A percentile compares a stretch with the other conserved stretches of the same genome.
Conservation (phyloP, 2,113 vertebrate species). For the Sapayoa aenigma region DNA sequence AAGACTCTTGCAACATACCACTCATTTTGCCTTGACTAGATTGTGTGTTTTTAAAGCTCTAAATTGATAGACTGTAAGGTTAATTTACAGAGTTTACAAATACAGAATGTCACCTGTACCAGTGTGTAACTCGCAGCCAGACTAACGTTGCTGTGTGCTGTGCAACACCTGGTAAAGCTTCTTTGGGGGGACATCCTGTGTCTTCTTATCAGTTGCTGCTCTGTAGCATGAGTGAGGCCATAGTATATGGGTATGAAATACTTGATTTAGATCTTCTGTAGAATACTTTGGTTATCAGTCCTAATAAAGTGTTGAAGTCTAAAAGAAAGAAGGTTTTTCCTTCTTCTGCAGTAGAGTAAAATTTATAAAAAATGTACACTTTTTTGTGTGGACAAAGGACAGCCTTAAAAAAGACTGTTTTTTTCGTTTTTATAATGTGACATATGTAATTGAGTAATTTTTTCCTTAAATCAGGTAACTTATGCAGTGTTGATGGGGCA, state of each 20-base stretch:
- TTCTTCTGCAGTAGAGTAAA: background rate
- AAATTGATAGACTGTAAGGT: background rate
- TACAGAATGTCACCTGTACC: background rate
- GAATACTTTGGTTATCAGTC: background rate
- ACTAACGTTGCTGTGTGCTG: background rate
- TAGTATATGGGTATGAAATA: background rate
- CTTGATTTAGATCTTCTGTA: background rate
- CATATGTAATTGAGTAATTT: background rate
- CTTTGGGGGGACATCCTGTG: background rate
- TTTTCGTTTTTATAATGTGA: background rate
- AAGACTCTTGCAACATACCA: background rate
- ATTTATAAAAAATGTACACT: background rate
- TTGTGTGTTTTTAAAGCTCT: background rate
- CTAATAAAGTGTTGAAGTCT: background rate
- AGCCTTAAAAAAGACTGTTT: background rate
- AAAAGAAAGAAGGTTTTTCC: background rate
- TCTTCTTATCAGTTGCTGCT: background rate
- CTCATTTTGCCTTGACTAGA: background rate
- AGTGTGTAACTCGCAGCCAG: background rate
- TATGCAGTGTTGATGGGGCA: background rate
- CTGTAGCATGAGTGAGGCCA: background rate
- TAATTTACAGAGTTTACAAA: background rate
- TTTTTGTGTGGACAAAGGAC: background rate
- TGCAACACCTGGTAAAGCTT: background rate
- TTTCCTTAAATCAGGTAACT: background rate